These are phyloP conservation scores for Dunckerocampus dactyliophorus DNA, from an alignment of 2,113 vertebrate genomes.

Conservation along the genomic window DNA sequence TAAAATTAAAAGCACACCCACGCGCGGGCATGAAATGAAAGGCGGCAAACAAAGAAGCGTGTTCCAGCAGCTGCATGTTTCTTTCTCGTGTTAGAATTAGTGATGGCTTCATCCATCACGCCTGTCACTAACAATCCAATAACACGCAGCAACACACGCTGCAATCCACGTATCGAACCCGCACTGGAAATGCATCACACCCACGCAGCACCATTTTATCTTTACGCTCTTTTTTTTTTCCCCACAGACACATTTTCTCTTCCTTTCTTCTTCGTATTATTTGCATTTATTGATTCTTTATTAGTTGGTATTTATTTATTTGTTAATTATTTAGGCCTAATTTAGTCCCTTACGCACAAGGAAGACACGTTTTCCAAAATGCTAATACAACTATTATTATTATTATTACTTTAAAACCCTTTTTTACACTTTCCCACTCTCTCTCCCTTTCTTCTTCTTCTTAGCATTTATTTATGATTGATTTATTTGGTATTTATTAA, in stretches of 20 bases:
- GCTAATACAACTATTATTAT: too few species aligned
- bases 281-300: not conserved
- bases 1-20: not conserved
- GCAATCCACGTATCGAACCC: conserved; percentile 44
- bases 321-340: not conserved
- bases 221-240: not conserved
- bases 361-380: too few species aligned
- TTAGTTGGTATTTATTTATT: too few species aligned
- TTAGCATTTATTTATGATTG: too few species aligned
- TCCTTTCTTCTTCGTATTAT: conserved; percentile 4
- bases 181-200: not conserved
- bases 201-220: not conserved
- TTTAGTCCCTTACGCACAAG: too few species aligned
- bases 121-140: conserved; percentile 45
- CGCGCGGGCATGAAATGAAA: not conserved
- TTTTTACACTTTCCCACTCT: conserved; percentile 27
- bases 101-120: conserved; percentile 44
- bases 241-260: conserved; percentile 1
- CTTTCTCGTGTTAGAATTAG: conserved; percentile 10
- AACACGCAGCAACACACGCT: conserved; percentile 13
- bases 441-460: too few species aligned
- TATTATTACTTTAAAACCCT: conserved; percentile 8
- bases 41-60: conserved; percentile 3
- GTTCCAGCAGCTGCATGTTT: not conserved
- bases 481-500: too few species aligned